Percentiles rank a stretch among this genome's conserved stretches.
Conservation (phyloP, 2,797 vertebrate genomes). For the Danio tinwini region DNA sequence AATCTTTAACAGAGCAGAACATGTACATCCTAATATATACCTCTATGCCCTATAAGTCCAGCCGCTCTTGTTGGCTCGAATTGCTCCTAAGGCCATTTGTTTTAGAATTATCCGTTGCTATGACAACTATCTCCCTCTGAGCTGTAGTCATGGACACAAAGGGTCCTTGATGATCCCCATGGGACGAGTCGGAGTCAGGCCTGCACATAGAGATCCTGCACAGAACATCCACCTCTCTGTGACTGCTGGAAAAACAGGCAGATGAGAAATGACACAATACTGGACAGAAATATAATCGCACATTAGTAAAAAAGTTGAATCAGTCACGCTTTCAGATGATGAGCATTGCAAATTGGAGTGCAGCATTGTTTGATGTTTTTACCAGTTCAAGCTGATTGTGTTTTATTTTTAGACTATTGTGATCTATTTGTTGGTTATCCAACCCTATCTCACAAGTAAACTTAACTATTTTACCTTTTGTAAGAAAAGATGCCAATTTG, state of each 20-base stretch:
- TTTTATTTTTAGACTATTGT: background rate
- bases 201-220: constrained; percentile 47
- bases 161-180: constrained; percentile 65
- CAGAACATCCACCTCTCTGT: constrained; percentile 51
- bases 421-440: background rate
- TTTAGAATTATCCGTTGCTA: constrained; percentile 61
- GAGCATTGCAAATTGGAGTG: background rate
- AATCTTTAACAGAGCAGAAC: background rate
- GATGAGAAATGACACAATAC: constrained; percentile 35
- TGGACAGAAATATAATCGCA: background rate
- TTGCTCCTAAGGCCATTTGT: constrained; percentile 61
- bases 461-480: too few species aligned
- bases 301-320: background rate
- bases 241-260: constrained; percentile 38
- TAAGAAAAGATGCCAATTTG: too few species aligned
- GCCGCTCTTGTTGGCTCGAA: background rate
- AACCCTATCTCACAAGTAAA: too few species aligned
- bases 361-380: background rate
- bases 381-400: background rate
- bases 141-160: constrained; percentile 66
- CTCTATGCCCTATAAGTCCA: constrained; percentile 20
- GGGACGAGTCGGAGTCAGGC: constrained; percentile 55
- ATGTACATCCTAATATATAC: constrained; percentile 12
- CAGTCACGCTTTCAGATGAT: background rate
- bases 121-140: constrained; percentile 64